Conservation (phyloP, 2,888 invertebrate genomes). For the Eretmocerus hayati region DNA sequence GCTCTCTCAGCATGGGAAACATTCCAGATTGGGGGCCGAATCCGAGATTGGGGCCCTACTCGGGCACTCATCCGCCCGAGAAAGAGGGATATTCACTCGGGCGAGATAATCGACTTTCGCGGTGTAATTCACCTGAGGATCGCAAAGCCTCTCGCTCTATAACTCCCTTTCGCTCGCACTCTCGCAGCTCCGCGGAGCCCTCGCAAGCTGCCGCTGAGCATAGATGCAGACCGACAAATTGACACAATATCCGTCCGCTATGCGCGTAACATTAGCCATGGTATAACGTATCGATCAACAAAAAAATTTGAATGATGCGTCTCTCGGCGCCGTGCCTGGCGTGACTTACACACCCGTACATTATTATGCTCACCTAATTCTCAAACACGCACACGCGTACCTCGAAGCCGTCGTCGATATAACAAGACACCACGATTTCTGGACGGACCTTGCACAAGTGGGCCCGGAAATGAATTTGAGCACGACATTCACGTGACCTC, state of each 20-base stretch:
- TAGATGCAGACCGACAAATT: conserved; percentile 13
- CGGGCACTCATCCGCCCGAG: too few relatives aligned
- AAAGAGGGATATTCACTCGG: neutral
- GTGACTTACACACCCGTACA: too few relatives aligned
- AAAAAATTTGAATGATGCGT: conserved; percentile 32
- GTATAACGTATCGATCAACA: conserved; percentile 10
- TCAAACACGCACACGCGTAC: too few relatives aligned
- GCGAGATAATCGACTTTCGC: conserved; percentile 16
- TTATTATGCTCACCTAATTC: too few relatives aligned
- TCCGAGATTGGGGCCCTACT: too few relatives aligned
- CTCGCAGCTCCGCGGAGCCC: too few relatives aligned
- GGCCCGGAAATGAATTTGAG: too few relatives aligned
- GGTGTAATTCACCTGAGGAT: conserved; percentile 10
- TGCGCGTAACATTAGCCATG: neutral
- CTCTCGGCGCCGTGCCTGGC: neutral
- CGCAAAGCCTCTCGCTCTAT: neutral
- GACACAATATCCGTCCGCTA: conserved; percentile 12
- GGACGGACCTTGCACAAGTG: too few relatives aligned
- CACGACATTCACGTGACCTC: too few relatives aligned
- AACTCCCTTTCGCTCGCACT: too few relatives aligned
- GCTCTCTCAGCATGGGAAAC: neutral
- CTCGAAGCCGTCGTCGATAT: conserved; percentile 25
- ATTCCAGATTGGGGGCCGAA: neutral
- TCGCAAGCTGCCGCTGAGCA: neutral
- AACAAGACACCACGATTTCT: too few relatives aligned